Evolutionary conservation across 64 coral and sea anemone species (phyloP).

Genomic region (Porites australiensis): DNA sequence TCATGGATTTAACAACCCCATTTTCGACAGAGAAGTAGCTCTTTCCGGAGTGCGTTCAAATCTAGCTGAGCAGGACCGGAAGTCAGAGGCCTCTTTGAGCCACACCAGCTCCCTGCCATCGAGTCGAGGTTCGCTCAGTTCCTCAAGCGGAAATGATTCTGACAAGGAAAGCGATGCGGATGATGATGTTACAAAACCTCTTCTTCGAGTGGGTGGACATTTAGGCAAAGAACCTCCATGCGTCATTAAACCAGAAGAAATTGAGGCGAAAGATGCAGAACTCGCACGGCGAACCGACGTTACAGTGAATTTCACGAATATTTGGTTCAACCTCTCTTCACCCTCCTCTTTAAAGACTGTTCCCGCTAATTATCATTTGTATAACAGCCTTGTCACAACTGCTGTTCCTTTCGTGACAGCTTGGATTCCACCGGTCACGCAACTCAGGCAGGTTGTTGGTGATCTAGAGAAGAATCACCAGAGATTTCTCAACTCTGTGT

Average conservation of each 20-base stretch:
- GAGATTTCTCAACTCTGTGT: slow-evolving; percentile 69
- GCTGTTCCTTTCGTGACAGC: slow-evolving; percentile 86
- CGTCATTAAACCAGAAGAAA: neutral
- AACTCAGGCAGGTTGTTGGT: slow-evolving; percentile 48
- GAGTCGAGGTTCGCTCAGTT: slow-evolving; percentile 51
- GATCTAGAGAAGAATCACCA: slow-evolving; percentile 66
- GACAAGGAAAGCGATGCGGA: slow-evolving; percentile 90
- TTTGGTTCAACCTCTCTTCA: slow-evolving; percentile 94
- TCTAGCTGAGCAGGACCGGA: slow-evolving; percentile 32
- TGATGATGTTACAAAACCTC: slow-evolving; percentile 63
- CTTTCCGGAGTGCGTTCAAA: slow-evolving; percentile 31
- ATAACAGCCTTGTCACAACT: slow-evolving; percentile 96
- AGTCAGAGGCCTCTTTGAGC: slow-evolving; percentile 59
- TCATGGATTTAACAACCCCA: slow-evolving; percentile 83
- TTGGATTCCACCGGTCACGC: slow-evolving; percentile 78
- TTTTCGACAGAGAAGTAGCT: slow-evolving; percentile 62
- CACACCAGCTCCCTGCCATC: slow-evolving; percentile 75
- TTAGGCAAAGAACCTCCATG: neutral
- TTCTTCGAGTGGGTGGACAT: slow-evolving; percentile 30
- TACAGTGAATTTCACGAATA: slow-evolving; percentile 71
- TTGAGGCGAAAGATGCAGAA: slow-evolving; percentile 39
- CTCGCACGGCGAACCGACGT: slow-evolving; percentile 76
- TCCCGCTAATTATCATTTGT: slow-evolving; percentile 95
- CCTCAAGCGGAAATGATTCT: slow-evolving; percentile 76
- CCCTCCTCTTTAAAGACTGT: slow-evolving; percentile 91